Conservation (phyloP, 1,140 invertebrate genomes). For the Paramacrobiotus metropolitanus region DNA sequence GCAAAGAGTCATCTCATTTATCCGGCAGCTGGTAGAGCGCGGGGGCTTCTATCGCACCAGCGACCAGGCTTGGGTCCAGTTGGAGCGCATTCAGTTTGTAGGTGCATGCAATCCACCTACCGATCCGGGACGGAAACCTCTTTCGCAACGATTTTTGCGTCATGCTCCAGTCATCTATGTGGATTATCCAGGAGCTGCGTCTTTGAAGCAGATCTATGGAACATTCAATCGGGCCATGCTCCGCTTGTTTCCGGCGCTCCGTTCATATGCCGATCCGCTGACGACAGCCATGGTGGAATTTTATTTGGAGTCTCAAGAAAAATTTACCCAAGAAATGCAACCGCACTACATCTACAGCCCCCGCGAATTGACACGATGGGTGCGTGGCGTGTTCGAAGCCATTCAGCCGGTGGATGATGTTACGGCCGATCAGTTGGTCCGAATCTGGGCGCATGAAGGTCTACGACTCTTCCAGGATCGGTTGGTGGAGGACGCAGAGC, state of each 20-base stretch:
- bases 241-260: slow-evolving; percentile 59
- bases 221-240: slow-evolving; percentile 95
- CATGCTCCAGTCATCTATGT: slow-evolving; percentile 98
- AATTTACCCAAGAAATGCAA: slow-evolving; percentile 98
- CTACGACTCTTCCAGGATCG: slow-evolving; percentile 77
- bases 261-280: slow-evolving; percentile 77
- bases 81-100: slow-evolving; percentile 97
- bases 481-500: slow-evolving; percentile 76
- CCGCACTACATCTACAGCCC: slow-evolving; percentile 99
- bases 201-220: slow-evolving; percentile 60
- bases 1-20: slow-evolving; percentile 91
- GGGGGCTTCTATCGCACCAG: slow-evolving; percentile 54
- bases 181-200: slow-evolving; percentile 78
- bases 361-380: slow-evolving; percentile 98
- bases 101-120: slow-evolving; percentile 99
- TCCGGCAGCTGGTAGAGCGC: slow-evolving; percentile 89
- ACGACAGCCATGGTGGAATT: slow-evolving; percentile 99
- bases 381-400: slow-evolving; percentile 93
- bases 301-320: slow-evolving; percentile 67
- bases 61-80: slow-evolving; percentile 84
- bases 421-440: slow-evolving; percentile 71
- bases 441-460: slow-evolving; percentile 95
- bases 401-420: slow-evolving; percentile 72
- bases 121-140: slow-evolving; percentile 89
- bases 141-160: slow-evolving; percentile 64